Evolutionary conservation across 2,888 invertebrate genomes (phyloP).

Genomic region (Mythimna albipuncta): DNA sequence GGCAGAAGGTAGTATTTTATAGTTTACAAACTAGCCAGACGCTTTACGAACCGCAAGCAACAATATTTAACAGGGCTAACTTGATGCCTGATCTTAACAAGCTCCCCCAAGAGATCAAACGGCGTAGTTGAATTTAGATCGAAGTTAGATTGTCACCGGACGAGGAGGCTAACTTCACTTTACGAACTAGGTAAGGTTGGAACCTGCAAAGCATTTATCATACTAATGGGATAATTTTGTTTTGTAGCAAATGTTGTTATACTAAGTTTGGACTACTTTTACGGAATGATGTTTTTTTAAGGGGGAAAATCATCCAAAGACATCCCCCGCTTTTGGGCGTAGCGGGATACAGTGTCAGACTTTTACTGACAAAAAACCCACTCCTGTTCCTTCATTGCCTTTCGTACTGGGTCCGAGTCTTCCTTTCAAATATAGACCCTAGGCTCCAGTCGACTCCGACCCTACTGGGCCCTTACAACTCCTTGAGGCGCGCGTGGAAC

Average conservation of each 20-base stretch:
- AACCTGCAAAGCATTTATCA: slow-evolving; percentile 9
- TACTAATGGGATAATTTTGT: slow-evolving; percentile 9
- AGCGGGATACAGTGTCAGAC: no score
- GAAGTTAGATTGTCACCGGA: slow-evolving; percentile 32
- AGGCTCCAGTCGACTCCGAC: no score
- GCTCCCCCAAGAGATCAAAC: slow-evolving; percentile 36
- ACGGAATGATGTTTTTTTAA: not conserved
- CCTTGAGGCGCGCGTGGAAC: no score
- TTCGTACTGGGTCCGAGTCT: no score
- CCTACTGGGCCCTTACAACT: no score
- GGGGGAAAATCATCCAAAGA: no score
- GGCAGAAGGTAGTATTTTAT: not conserved
- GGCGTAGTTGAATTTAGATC: slow-evolving; percentile 30
- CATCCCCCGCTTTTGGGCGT: no score
- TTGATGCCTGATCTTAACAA: slow-evolving; percentile 13
- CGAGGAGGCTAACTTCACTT: slow-evolving; percentile 35
- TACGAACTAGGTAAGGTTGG: slow-evolving; percentile 27
- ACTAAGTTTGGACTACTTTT: not conserved
- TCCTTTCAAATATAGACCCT: no score
- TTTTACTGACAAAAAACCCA: no score
- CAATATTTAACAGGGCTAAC: slow-evolving; percentile 8
- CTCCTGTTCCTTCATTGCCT: no score
- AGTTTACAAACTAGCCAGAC: slow-evolving; percentile 11
- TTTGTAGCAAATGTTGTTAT: not conserved
- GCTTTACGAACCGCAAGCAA: slow-evolving; percentile 17